Conservation (phyloP, 2,797 vertebrate genomes). For the Oreochromis mossambicus region DNA sequence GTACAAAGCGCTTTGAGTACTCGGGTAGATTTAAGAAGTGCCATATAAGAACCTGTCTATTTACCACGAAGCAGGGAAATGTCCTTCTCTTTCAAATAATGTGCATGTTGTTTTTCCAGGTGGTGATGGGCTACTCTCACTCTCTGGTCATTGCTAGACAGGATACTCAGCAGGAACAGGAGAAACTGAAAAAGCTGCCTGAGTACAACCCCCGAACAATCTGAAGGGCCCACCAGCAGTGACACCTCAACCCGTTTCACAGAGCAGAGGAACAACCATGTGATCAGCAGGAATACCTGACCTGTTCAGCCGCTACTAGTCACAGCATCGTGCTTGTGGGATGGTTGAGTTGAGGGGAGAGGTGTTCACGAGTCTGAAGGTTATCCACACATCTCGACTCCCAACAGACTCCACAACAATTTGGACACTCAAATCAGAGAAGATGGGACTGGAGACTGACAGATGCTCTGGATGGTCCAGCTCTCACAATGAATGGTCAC, state of each 20-base stretch:
- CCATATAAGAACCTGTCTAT: neutral
- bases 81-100: neutral
- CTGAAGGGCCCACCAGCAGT: slow-evolving; percentile 66
- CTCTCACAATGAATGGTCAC: slow-evolving; percentile 1
- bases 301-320: slow-evolving; percentile 19
- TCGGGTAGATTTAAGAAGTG: neutral
- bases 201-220: slow-evolving; percentile 95
- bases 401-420: slow-evolving; percentile 36
- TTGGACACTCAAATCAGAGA: slow-evolving; percentile 29
- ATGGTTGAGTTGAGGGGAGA: slow-evolving; percentile 24
- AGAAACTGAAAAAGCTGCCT: slow-evolving; percentile 89
- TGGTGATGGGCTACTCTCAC: slow-evolving; percentile 92
- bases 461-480: neutral
- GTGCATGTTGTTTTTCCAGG: slow-evolving; percentile 68
- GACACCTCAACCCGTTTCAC: slow-evolving; percentile 9
- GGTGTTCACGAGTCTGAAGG: slow-evolving; percentile 2
- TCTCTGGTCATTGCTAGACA: slow-evolving; percentile 88
- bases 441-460: neutral
- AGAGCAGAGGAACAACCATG: slow-evolving; percentile 37
- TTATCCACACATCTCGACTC: slow-evolving; percentile 38
- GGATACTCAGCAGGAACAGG: slow-evolving; percentile 84
- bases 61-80: neutral
- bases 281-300: slow-evolving; percentile 26
- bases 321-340: neutral
- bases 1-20: neutral